Evolutionary conservation across 2,113 vertebrate genomes (phyloP).

Genomic region (Cyanoliseus patagonus): DNA sequence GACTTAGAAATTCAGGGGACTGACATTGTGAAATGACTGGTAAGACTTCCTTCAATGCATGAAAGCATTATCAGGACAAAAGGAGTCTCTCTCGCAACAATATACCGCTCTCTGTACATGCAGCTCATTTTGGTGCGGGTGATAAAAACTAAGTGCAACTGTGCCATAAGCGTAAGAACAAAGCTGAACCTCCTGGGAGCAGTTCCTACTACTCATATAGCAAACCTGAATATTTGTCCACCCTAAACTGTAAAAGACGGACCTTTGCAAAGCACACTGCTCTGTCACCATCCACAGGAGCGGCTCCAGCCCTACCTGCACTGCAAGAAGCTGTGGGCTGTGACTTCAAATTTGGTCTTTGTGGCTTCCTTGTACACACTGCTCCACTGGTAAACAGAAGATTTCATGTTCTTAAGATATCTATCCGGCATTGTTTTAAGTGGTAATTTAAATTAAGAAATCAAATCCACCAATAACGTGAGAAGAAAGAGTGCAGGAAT

Average conservation of each 20-base stretch:
- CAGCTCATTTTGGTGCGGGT: too few relatives aligned
- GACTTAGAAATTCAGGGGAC: background rate
- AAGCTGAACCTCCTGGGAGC: background rate
- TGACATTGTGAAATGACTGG: background rate
- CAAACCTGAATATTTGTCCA: background rate
- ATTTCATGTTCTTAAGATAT: background rate
- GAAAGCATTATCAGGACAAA: background rate
- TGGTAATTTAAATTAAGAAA: background rate
- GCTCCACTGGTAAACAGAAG: background rate
- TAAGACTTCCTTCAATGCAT: background rate
- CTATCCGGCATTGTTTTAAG: background rate
- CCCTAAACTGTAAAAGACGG: background rate
- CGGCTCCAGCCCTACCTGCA: background rate
- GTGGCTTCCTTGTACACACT: background rate
- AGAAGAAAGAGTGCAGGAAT: background rate
- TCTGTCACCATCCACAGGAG: too few relatives aligned
- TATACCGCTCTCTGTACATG: fast-evolving
- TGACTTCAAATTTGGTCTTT: background rate
- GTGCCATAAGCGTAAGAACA: background rate
- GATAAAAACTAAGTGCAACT: background rate
- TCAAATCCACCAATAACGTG: background rate
- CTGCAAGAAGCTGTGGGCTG: fast-evolving
- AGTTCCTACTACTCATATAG: background rate
- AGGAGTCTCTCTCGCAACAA: background rate
- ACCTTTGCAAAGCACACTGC: background rate